These are phyloP conservation scores for Ptilorrhoa leucosticta DNA, from an alignment of 2,113 vertebrate species.

Conservation along the genomic window DNA sequence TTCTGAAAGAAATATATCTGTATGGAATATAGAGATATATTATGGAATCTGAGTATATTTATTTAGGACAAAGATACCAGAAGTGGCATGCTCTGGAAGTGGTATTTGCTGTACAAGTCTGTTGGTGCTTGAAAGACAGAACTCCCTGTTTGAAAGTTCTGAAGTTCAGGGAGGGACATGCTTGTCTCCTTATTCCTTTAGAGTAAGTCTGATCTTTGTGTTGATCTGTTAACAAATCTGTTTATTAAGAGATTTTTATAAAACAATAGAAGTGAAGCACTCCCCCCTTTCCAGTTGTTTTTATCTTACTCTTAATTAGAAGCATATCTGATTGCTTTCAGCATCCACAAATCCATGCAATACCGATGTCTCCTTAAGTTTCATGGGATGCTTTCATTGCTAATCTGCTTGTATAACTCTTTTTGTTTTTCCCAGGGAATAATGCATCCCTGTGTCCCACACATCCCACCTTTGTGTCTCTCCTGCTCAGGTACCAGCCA, in stretches of 20 bases:
- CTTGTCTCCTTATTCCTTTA: background rate
- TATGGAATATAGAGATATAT: background rate
- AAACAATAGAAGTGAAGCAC: background rate
- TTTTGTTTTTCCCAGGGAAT: background rate
- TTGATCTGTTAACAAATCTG: background rate
- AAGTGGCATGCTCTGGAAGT: background rate
- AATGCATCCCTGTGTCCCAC: background rate
- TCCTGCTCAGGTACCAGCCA: slow-evolving; percentile 58
- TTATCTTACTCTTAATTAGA: background rate
- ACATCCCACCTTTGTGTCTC: background rate
- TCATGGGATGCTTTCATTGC: background rate
- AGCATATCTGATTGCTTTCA: background rate
- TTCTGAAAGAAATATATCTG: background rate
- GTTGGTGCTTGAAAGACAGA: background rate
- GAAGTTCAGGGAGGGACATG: background rate
- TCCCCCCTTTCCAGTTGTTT: background rate
- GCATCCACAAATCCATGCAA: background rate
- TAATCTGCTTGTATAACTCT: background rate
- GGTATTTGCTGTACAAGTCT: background rate
- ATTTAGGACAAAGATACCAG: background rate
- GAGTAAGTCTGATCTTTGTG: background rate
- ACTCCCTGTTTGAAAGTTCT: background rate
- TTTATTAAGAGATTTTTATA: background rate
- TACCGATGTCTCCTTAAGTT: background rate
- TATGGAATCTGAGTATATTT: background rate